phyloP scores from a whole-genome alignment of 2,113 vertebrate genomes.

The Dasyurus viverrinus region DNA sequence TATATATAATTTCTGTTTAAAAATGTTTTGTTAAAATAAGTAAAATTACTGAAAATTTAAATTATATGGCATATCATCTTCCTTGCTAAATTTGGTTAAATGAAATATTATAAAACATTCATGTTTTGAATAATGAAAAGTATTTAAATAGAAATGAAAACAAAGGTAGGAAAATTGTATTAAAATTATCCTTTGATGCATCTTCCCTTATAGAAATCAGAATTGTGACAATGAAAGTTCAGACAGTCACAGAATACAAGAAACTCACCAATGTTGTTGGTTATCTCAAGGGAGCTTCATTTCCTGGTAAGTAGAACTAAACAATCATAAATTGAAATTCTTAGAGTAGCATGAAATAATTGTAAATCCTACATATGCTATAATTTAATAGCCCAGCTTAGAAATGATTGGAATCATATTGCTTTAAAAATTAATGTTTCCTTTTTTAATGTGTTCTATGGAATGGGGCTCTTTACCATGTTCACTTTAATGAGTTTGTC shows the following conservation, averaged over 20 bases:
- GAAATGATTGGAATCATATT: background rate
- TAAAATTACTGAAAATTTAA: background rate
- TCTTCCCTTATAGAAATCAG: slow-evolving; percentile 77
- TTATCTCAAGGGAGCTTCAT: slow-evolving; percentile 89
- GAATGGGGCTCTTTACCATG: background rate
- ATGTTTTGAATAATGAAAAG: background rate
- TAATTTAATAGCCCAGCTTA: slow-evolving; percentile 15
- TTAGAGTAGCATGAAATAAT: background rate
- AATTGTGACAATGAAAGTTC: slow-evolving; percentile 86
- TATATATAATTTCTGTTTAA: background rate
- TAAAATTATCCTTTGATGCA: background rate
- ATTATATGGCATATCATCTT: background rate
- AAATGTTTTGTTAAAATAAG: background rate
- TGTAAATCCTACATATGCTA: background rate
- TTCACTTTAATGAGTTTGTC: background rate
- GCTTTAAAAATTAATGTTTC: background rate
- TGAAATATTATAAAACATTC: background rate
- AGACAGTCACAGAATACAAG: slow-evolving; percentile 86
- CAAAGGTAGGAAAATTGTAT: background rate
- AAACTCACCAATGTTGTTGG: slow-evolving; percentile 92
- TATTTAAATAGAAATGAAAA: background rate
- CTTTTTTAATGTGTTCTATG: background rate
- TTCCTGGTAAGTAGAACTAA: slow-evolving; percentile 87
- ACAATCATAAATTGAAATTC: background rate
- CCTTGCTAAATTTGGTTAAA: slow-evolving; percentile 23